phyloP scores from a whole-genome alignment of 1,140 invertebrate genomes.

The Lucilia cuprina region DNA sequence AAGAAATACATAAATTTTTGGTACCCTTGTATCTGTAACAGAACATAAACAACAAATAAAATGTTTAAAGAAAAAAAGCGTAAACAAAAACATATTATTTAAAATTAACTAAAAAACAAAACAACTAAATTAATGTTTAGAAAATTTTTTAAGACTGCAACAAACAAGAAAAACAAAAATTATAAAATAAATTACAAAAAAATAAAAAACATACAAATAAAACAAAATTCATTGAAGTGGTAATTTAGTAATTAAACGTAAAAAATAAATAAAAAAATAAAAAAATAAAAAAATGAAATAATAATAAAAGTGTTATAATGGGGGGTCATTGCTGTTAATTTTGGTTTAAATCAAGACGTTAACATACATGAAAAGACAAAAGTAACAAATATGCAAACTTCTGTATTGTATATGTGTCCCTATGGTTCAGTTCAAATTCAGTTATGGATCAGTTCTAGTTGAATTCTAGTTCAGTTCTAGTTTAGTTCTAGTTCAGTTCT shows the following conservation, averaged over 20 bases:
- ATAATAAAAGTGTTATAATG: background rate
- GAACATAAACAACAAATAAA: background rate
- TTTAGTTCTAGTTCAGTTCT: too few relatives aligned
- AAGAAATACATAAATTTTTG: background rate
- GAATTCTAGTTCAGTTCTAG: too few relatives aligned
- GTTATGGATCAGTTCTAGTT: too few relatives aligned
- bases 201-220: constrained; percentile 58
- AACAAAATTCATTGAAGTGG: constrained; percentile 58
- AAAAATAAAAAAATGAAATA: constrained; percentile 17
- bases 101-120: constrained; percentile 19
- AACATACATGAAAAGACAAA: too few relatives aligned
- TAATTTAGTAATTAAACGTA: constrained; percentile 29
- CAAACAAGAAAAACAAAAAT: constrained; percentile 25
- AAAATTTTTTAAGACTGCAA: constrained; percentile 36
- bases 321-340: too few relatives aligned
- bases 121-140: constrained; percentile 28
- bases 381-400: too few relatives aligned
- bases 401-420: too few relatives aligned
- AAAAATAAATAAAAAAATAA: background rate
- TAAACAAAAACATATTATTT: background rate
- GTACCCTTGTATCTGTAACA: constrained; percentile 11
- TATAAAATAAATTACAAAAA: constrained; percentile 42
- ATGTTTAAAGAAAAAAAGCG: background rate
- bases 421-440: too few relatives aligned
- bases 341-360: too few relatives aligned